Evolutionary conservation across 2,888 invertebrate genomes (phyloP).

Genomic region (Erpobdella octoculata): DNA sequence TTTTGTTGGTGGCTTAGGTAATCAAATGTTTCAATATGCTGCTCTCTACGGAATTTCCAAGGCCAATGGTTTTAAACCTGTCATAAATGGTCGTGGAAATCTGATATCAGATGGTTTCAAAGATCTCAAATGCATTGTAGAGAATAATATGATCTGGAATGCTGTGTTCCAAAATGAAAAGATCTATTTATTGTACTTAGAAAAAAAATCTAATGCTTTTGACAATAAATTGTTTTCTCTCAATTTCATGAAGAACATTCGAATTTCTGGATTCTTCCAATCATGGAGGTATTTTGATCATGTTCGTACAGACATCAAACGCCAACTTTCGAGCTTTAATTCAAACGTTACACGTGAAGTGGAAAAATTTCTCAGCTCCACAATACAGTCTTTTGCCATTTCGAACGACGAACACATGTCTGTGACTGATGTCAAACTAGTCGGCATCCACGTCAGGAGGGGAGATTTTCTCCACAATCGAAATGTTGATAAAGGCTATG

Average conservation of each 20-base stretch:
- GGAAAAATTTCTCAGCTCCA: slow-evolving; percentile 24
- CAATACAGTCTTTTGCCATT: neutral
- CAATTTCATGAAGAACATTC: slow-evolving; percentile 36
- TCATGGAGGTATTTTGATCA: slow-evolving; percentile 39
- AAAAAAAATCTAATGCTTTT: slow-evolving; percentile 33
- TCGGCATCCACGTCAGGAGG: slow-evolving; percentile 37
- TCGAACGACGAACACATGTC: neutral
- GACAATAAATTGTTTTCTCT: slow-evolving; percentile 34
- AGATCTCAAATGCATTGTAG: neutral
- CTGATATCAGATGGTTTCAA: neutral
- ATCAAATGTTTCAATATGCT: slow-evolving; percentile 38
- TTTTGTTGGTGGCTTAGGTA: slow-evolving; percentile 36
- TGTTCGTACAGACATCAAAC: slow-evolving; percentile 33
- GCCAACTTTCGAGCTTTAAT: slow-evolving; percentile 33
- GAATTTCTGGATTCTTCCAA: slow-evolving; percentile 36
- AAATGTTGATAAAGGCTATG: slow-evolving; percentile 36
- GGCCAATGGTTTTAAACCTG: slow-evolving; percentile 35
- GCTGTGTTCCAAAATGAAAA: slow-evolving; percentile 19
- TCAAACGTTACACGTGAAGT: slow-evolving; percentile 17
- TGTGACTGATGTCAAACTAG: slow-evolving; percentile 24
- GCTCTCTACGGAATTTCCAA: slow-evolving; percentile 35
- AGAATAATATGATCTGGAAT: neutral
- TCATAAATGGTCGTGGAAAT: slow-evolving; percentile 5
- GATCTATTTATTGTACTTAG: slow-evolving; percentile 29
- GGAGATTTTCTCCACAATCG: slow-evolving; percentile 35